Evolutionary conservation across 2,113 vertebrate genomes (phyloP).

Genomic region (Pithys albifrons): DNA sequence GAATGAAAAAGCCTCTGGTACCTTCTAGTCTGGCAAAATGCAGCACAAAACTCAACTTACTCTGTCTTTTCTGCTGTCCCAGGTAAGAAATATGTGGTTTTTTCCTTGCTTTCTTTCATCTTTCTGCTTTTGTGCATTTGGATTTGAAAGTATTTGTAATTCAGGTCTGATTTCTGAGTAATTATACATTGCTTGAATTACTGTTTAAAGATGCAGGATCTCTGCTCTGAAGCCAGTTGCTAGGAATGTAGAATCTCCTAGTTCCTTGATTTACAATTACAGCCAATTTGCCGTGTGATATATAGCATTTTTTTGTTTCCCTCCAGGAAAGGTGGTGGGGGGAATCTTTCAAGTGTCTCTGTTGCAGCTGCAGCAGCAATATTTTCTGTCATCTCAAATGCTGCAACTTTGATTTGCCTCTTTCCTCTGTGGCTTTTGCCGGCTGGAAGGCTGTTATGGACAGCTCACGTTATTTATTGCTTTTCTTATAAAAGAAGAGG

Average conservation of each 20-base stretch:
- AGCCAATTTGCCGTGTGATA: slow-evolving; percentile 50
- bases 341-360: slow-evolving; percentile 41
- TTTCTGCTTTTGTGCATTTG: slow-evolving; percentile 19
- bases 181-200: slow-evolving; percentile 43
- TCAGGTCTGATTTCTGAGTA: slow-evolving; percentile 59
- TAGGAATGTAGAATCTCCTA: slow-evolving; percentile 31
- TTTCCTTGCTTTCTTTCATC: slow-evolving; percentile 15
- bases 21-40: slow-evolving; percentile 89
- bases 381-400: slow-evolving; percentile 67
- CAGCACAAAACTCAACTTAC: slow-evolving; percentile 86
- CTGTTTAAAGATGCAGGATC: slow-evolving; percentile 38
- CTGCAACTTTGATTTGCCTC: slow-evolving; percentile 78
- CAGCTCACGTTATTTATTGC: slow-evolving; percentile 32
- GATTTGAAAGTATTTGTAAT: slow-evolving; percentile 68
- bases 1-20: slow-evolving; percentile 86
- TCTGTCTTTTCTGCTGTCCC: slow-evolving; percentile 88
- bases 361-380: slow-evolving; percentile 51
- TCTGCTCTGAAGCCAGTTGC: slow-evolving; percentile 49
- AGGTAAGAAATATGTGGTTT: slow-evolving; percentile 84
- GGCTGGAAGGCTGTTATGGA: not conserved
- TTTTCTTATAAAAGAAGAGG: not conserved
- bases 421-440: slow-evolving; percentile 29
- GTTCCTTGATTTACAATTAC: slow-evolving; percentile 45
- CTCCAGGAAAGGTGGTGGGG: slow-evolving; percentile 1
- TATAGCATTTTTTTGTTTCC: slow-evolving; percentile 29